Percentiles rank a stretch among this genome's conserved stretches.
Evolutionary conservation across 2,797 vertebrate species (phyloP).

Genomic region (Buceros bicornis): DNA sequence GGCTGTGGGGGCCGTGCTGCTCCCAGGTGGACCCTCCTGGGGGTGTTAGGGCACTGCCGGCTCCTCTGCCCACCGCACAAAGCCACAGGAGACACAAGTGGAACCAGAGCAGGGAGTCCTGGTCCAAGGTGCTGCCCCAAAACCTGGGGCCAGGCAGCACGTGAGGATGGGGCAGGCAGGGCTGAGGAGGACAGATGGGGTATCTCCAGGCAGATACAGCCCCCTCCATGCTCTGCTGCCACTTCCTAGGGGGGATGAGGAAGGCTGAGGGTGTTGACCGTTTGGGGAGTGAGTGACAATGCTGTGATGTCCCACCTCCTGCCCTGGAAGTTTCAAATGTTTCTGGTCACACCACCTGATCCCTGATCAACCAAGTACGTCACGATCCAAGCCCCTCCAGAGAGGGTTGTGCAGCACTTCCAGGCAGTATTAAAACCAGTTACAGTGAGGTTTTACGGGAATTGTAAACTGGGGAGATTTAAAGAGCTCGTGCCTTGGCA

Average conservation of each 20-base stretch:
- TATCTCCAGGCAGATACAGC: not conserved
- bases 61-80: not conserved
- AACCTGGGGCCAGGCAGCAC: not conserved
- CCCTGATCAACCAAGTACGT: not conserved
- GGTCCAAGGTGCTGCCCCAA: accelerated
- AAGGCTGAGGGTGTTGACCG: not conserved
- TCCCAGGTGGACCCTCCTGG: not conserved
- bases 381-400: not conserved
- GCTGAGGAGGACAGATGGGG: accelerated
- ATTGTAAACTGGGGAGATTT: not conserved
- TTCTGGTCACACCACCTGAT: not conserved
- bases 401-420: not conserved
- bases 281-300: too few species aligned
- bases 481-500: not conserved
- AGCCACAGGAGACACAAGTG: not conserved
- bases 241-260: not conserved
- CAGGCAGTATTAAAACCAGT: not conserved
- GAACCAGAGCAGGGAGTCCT: not conserved
- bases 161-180: not conserved
- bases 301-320: not conserved
- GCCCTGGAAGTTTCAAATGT: not conserved
- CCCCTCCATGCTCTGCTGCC: not conserved
- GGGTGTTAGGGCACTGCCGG: accelerated
- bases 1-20: accelerated
- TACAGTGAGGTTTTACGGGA: not conserved